These are phyloP conservation scores for Campylomormyrus numenius DNA, from an alignment of 2,113 vertebrate species.

Conservation along the genomic window DNA sequence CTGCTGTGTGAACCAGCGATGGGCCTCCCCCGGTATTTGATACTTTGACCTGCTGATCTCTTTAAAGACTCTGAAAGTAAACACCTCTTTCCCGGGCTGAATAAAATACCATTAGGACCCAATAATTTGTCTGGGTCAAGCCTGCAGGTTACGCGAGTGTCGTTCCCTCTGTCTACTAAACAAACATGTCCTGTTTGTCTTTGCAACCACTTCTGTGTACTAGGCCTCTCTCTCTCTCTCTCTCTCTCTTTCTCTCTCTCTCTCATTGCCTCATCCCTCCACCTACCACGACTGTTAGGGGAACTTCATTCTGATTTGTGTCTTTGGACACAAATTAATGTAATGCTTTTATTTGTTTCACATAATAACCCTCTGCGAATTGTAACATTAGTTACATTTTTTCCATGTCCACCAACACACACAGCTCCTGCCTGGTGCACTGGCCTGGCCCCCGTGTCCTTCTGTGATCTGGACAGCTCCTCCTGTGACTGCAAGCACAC, in stretches of 20 bases:
- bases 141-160: slow-evolving; percentile 20
- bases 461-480: background rate
- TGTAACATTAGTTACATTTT: background rate
- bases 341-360: background rate
- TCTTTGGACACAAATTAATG: background rate
- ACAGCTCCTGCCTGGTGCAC: background rate
- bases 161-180: slow-evolving; percentile 24
- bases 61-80: slow-evolving; percentile 34
- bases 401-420: background rate
- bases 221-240: background rate
- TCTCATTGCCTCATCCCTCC: background rate
- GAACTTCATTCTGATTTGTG: background rate
- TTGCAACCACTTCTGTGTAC: slow-evolving; percentile 18
- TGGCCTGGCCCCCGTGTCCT: background rate
- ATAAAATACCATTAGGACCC: slow-evolving; percentile 29
- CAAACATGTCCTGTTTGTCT: slow-evolving; percentile 31
- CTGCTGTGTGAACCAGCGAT: background rate
- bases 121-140: slow-evolving; percentile 33
- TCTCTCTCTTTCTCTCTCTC: background rate
- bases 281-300: background rate
- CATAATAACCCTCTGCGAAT: background rate
- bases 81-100: slow-evolving; percentile 17
- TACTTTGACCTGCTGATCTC: slow-evolving; percentile 31
- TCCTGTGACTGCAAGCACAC: background rate
- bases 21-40: slow-evolving; percentile 27